Conservation (phyloP, 2,797 vertebrate species). For the Apodemus agrarius region DNA sequence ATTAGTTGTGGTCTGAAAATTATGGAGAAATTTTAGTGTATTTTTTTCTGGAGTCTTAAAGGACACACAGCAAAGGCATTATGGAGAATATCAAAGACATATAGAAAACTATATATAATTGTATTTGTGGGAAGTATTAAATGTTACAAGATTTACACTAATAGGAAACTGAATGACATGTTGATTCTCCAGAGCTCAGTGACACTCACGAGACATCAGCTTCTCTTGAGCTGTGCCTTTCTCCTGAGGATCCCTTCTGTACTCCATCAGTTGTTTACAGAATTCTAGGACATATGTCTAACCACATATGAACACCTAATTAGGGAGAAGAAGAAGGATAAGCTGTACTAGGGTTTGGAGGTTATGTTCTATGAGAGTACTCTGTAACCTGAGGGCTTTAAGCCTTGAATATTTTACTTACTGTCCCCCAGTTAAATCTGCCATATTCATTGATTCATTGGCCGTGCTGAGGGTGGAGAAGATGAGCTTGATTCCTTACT, state of each 20-base stretch:
- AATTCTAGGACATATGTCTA: not conserved
- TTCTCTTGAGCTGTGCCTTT: not conserved
- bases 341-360: not conserved
- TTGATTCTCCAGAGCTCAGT: not conserved
- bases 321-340: not conserved
- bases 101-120: conserved; percentile 13
- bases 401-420: not conserved
- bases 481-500: not conserved
- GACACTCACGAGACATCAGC: not conserved
- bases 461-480: not conserved
- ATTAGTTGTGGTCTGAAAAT: conserved; percentile 39
- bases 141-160: not conserved
- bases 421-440: not conserved
- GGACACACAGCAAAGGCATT: not conserved
- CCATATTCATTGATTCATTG: not conserved
- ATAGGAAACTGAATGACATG: not conserved
- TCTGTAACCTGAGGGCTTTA: not conserved
- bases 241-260: not conserved
- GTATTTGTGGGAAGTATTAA: conserved; percentile 19
- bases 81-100: conserved; percentile 5
- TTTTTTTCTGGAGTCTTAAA: not conserved
- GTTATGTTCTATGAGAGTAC: not conserved
- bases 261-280: not conserved
- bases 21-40: conserved; percentile 14
- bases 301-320: not conserved